Percentiles rank a stretch among this genome's conserved stretches.
Conservation (phyloP, 2,113 vertebrate genomes). For the Phoxinus phoxinus region DNA sequence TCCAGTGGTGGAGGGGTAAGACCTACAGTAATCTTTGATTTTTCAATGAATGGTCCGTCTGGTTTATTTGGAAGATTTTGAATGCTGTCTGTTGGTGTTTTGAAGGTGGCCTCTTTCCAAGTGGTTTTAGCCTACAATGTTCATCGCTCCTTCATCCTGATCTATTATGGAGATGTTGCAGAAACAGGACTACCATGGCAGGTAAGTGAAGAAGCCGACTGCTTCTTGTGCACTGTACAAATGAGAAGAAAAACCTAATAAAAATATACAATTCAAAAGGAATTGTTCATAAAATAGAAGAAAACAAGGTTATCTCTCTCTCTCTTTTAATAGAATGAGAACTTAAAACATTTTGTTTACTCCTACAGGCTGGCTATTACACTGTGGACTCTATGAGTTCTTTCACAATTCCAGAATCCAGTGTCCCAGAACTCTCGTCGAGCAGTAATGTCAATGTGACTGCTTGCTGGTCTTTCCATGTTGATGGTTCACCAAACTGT, state of each 20-base stretch:
- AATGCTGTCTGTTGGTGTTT: neutral
- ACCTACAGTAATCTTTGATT: neutral
- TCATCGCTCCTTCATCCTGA: constrained; percentile 3
- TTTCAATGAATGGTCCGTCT: neutral
- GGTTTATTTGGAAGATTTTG: neutral
- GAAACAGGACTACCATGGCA: neutral
- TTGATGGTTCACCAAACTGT: no score
- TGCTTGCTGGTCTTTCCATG: neutral
- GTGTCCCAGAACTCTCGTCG: neutral
- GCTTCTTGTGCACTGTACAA: neutral
- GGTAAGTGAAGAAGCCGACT: neutral
- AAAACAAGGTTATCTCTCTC: no score
- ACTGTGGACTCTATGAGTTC: neutral
- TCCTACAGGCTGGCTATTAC: neutral
- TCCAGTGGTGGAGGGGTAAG: no score
- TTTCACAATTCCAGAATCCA: neutral
- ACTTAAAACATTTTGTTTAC: neutral
- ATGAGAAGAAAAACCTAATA: neutral
- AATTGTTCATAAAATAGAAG: no score
- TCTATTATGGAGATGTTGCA: neutral
- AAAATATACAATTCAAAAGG: neutral
- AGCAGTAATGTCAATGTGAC: neutral
- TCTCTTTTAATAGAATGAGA: neutral
- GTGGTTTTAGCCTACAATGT: constrained; percentile 3
- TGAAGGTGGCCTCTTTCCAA: neutral